These are phyloP conservation scores for Megalops cyprinoides DNA, from an alignment of 2,797 vertebrate species.

Conservation along the genomic window DNA sequence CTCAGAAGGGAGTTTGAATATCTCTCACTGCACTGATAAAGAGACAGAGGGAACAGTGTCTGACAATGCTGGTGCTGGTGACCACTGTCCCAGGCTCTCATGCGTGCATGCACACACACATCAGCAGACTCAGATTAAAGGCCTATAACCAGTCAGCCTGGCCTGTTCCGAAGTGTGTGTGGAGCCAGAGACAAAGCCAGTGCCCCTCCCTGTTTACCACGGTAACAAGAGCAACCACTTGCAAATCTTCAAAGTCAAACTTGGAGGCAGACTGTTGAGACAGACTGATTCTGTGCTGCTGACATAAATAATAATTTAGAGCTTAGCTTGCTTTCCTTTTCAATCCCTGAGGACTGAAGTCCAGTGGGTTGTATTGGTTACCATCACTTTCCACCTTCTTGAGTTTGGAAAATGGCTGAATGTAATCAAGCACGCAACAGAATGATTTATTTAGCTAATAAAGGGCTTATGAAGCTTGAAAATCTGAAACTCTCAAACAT, in stretches of 20 bases:
- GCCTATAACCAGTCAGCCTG: background rate
- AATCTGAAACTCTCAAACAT: background rate
- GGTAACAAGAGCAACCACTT: background rate
- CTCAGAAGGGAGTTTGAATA: background rate
- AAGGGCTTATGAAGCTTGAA: background rate
- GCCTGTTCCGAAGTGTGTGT: background rate
- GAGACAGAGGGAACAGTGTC: background rate
- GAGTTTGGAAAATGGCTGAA: no score
- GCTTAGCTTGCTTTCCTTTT: background rate
- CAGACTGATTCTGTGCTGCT: background rate
- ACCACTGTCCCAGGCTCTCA: background rate
- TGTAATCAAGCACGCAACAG: no score
- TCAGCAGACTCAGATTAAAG: background rate
- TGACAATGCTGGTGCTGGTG: background rate
- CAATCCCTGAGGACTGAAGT: no score
- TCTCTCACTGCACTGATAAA: background rate
- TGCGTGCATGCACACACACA: background rate
- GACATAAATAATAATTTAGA: background rate
- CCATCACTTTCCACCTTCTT: no score
- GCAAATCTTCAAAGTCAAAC: background rate
- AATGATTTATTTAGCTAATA: no score
- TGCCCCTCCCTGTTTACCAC: background rate
- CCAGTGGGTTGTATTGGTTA: no score
- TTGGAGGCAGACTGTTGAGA: background rate
- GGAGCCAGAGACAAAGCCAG: background rate